These are phyloP conservation scores for Desoria tigrina DNA, from an alignment of 2,888 invertebrate species.

Conservation along the genomic window DNA sequence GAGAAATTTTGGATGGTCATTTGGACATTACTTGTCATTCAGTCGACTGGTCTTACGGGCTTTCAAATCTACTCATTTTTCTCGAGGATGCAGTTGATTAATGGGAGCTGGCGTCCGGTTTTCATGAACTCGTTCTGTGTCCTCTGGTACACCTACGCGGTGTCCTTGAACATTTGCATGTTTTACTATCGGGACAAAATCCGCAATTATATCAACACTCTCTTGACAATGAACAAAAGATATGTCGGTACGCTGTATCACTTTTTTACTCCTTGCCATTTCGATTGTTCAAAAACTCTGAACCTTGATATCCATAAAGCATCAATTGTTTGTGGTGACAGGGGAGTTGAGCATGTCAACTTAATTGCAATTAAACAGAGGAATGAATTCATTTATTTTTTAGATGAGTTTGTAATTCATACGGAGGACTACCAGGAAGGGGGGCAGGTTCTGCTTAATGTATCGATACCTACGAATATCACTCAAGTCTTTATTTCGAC, in stretches of 20 bases:
- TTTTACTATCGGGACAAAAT: slow-evolving; percentile 27
- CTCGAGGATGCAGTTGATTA: slow-evolving; percentile 2
- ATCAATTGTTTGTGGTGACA: too few species aligned
- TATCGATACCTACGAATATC: slow-evolving; percentile 32
- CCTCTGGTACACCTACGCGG: slow-evolving; percentile 29
- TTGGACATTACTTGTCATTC: slow-evolving; percentile 23
- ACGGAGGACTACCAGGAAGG: slow-evolving; percentile 24
- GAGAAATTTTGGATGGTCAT: slow-evolving; percentile 16
- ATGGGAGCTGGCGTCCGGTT: slow-evolving; percentile 21
- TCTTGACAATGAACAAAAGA: slow-evolving; percentile 26
- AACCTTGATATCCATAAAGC: too few species aligned
- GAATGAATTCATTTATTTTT: too few species aligned
- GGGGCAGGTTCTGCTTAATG: slow-evolving; percentile 26
- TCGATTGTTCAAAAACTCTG: neutral
- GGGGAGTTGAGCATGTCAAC: too few species aligned
- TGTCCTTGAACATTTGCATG: slow-evolving; percentile 26
- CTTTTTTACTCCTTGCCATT: neutral
- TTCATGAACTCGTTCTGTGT: slow-evolving; percentile 33
- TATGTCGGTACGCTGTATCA: slow-evolving; percentile 14
- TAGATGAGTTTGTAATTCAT: neutral
- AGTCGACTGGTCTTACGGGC: slow-evolving; percentile 14
- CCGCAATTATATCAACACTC: slow-evolving; percentile 34
- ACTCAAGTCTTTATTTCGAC: slow-evolving; percentile 31
- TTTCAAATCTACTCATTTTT: slow-evolving; percentile 32
- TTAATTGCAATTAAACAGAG: neutral